Conservation (phyloP, 2,888 invertebrate species). For the Dimorphilus gyrociliatus region DNA sequence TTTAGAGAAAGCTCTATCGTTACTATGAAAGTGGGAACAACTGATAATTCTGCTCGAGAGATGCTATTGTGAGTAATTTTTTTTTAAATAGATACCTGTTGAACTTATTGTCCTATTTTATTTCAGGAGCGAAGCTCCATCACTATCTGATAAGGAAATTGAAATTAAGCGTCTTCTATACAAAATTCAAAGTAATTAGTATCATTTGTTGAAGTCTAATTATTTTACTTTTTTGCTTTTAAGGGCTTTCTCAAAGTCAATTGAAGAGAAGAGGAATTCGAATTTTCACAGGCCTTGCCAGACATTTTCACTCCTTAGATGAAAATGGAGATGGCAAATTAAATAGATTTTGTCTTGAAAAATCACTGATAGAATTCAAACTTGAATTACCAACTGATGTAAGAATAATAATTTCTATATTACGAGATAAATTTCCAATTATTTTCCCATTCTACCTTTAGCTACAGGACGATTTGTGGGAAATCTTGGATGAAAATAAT, state of each 20-base stretch:
- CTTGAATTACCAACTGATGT: slow-evolving; percentile 27
- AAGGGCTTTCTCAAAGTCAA: slow-evolving; percentile 21
- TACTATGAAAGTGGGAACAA: no score
- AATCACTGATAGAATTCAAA: slow-evolving; percentile 23
- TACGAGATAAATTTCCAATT: neutral
- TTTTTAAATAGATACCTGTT: no score
- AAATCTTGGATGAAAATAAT: slow-evolving; percentile 21
- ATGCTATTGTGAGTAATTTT: no score
- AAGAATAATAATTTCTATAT: no score
- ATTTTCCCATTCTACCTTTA: slow-evolving; percentile 7
- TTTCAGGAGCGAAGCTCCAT: no score
- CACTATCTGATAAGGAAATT: no score
- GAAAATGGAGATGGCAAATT: slow-evolving; percentile 18
- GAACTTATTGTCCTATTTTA: no score
- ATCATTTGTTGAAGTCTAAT: no score
- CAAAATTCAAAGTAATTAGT: no score
- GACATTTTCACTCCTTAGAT: slow-evolving; percentile 19
- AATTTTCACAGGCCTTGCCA: slow-evolving; percentile 24
- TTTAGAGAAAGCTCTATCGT: no score
- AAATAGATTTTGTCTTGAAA: slow-evolving; percentile 27
- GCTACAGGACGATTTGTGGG: slow-evolving; percentile 26
- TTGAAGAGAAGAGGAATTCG: slow-evolving; percentile 26
- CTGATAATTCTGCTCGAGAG: no score
- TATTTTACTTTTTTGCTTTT: neutral
- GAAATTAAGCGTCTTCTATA: no score